Percentiles rank a stretch among this genome's conserved stretches.
Evolutionary conservation across 2,888 invertebrate species (phyloP).

Genomic region (Plebejus argus): DNA sequence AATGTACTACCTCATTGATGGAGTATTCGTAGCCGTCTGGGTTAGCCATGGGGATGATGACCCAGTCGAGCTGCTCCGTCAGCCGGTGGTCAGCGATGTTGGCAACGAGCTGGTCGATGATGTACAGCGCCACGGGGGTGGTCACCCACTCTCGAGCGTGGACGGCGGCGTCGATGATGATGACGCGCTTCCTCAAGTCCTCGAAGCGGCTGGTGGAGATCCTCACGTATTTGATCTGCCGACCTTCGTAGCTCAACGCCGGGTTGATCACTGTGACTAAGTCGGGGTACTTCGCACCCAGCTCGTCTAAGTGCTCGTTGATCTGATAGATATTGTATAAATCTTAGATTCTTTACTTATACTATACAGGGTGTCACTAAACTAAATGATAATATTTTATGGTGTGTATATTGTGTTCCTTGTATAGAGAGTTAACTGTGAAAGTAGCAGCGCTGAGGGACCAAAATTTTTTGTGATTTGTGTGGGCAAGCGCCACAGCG

Average conservation of each 20-base stretch:
- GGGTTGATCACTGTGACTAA: constrained; percentile 77
- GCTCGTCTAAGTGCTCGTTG: constrained; percentile 66
- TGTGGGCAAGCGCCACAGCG: no score
- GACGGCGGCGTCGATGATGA: constrained; percentile 82
- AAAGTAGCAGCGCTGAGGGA: no score
- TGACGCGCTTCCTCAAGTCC: constrained; percentile 74
- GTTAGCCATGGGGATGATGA: constrained; percentile 84
- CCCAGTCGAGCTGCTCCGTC: constrained; percentile 83
- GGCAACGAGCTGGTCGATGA: constrained; percentile 83
- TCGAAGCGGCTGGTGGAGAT: constrained; percentile 78
- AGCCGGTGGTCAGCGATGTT: constrained; percentile 74
- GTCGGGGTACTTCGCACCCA: constrained; percentile 69
- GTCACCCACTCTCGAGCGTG: constrained; percentile 89
- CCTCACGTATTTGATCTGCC: constrained; percentile 81
- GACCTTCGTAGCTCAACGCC: constrained; percentile 80
- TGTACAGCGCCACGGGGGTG: constrained; percentile 83
- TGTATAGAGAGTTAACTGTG: no score
- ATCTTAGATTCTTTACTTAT: no score
- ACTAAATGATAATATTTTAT: no score
- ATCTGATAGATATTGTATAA: constrained; percentile 62
- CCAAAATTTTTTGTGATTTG: no score
- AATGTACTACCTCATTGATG: constrained; percentile 60
- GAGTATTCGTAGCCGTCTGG: constrained; percentile 89
- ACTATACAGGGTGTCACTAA: no score
- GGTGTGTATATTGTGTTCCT: no score